Percentiles rank a stretch among this genome's conserved stretches.
Evolutionary conservation across 1,140 invertebrate species (phyloP).

Genomic region (Aphaenogaster floridana): DNA sequence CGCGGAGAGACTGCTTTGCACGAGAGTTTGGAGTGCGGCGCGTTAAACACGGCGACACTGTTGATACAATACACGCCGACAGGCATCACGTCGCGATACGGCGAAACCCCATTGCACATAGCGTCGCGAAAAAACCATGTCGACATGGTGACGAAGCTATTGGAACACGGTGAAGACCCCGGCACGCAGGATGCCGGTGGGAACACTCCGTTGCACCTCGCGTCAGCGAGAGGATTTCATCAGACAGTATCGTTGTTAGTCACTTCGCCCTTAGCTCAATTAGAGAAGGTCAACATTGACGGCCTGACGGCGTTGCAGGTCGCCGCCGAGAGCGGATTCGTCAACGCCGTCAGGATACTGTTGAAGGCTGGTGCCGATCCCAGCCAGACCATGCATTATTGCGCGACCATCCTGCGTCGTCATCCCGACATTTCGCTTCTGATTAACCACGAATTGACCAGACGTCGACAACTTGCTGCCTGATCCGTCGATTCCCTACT

Average conservation of each 20-base stretch:
- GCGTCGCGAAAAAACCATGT: conserved; percentile 84
- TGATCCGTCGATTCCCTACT: conserved; percentile 55
- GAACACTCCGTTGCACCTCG: conserved; percentile 84
- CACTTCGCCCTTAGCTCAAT: conserved; percentile 75
- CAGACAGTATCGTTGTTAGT: conserved; percentile 81
- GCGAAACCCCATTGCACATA: conserved; percentile 84
- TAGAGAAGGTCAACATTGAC: conserved; percentile 83
- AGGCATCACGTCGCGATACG: conserved; percentile 81
- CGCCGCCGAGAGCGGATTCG: conserved; percentile 85
- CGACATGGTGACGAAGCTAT: conserved; percentile 79
- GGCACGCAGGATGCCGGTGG: conserved; percentile 83
- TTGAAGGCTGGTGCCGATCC: conserved; percentile 81
- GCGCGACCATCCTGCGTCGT: conserved; percentile 75
- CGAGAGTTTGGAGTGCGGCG: conserved; percentile 87
- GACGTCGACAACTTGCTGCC: conserved; percentile 80
- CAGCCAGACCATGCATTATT: conserved; percentile 70
- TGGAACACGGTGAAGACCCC: conserved; percentile 81
- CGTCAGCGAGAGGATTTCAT: conserved; percentile 83
- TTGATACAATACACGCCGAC: conserved; percentile 80
- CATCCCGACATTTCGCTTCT: conserved; percentile 79
- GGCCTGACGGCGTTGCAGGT: conserved; percentile 83
- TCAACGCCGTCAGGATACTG: conserved; percentile 79
- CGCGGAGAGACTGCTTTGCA: conserved; percentile 86
- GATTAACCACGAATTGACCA: conserved; percentile 79
- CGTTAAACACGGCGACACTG: conserved; percentile 79